A percentile compares a stretch with the other conserved stretches of the same genome.
These are phyloP conservation scores for Remorina albescens DNA, from an alignment of 2,797 vertebrate species.

Conservation along the genomic window DNA sequence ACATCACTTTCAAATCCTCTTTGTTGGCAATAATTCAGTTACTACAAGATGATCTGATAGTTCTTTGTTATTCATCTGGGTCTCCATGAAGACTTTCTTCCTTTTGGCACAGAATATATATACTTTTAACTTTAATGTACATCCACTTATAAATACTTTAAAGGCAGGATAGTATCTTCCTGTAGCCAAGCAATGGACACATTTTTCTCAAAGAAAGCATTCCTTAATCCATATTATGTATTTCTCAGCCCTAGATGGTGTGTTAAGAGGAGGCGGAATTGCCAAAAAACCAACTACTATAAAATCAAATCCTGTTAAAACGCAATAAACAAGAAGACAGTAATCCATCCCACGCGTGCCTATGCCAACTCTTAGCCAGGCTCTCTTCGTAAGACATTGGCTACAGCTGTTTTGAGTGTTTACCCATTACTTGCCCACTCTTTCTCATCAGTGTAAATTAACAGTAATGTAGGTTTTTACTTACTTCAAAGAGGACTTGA, in stretches of 20 bases:
- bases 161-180: constrained; percentile 59
- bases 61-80: constrained; percentile 43
- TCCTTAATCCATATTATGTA: constrained; percentile 79
- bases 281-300: constrained; percentile 82
- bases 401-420: constrained; percentile 61
- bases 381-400: constrained; percentile 56
- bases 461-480: constrained; percentile 75
- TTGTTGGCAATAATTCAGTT: constrained; percentile 59
- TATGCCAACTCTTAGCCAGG: constrained; percentile 70
- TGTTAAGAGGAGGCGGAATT: constrained; percentile 76
- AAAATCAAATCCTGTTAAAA: constrained; percentile 87
- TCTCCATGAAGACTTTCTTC: constrained; percentile 13
- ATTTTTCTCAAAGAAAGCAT: constrained; percentile 62
- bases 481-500: constrained; percentile 59
- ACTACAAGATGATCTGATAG: constrained; percentile 54
- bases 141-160: constrained; percentile 56
- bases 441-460: constrained; percentile 76
- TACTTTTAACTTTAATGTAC: constrained; percentile 38
- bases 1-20: constrained; percentile 69
- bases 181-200: constrained; percentile 42
- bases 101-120: constrained; percentile 19
- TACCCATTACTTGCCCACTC: constrained; percentile 67
- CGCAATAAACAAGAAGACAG: constrained; percentile 82
- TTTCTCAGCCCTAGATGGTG: constrained; percentile 74
- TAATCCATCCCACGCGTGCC: constrained; percentile 77